Evolutionary conservation across 2,113 vertebrate genomes (phyloP).

Genomic region (Cyprinodon brontotheroides): DNA sequence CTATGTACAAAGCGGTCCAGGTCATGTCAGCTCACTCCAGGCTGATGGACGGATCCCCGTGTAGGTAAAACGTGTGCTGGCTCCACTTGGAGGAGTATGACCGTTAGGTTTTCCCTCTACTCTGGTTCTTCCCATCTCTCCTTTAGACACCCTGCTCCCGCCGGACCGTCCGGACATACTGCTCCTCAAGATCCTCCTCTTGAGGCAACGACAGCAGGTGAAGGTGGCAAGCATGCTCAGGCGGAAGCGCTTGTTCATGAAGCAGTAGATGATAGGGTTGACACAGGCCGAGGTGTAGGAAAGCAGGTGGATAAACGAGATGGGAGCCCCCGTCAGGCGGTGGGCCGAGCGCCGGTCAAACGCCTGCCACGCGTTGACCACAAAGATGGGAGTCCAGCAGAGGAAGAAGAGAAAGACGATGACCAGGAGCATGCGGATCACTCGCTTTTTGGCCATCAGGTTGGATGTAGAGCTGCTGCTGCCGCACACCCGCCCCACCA

Average conservation of each 20-base stretch:
- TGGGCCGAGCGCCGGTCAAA: slow-evolving; percentile 86
- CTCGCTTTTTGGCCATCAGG: slow-evolving; percentile 94
- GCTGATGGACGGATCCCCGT: slow-evolving; percentile 62
- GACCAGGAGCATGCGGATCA: slow-evolving; percentile 96
- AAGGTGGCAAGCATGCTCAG: slow-evolving; percentile 89
- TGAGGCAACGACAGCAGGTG: slow-evolving; percentile 77
- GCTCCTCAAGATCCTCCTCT: neutral
- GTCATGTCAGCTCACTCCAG: slow-evolving; percentile 57
- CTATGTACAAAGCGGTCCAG: neutral
- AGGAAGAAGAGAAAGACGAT: slow-evolving; percentile 95
- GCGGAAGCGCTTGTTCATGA: slow-evolving; percentile 97
- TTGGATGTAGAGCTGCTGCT: slow-evolving; percentile 87
- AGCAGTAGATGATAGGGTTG: slow-evolving; percentile 98
- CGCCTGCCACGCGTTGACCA: slow-evolving; percentile 93
- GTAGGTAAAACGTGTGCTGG: slow-evolving; percentile 82
- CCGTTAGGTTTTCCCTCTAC: slow-evolving; percentile 68
- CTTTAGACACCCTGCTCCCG: slow-evolving; percentile 6
- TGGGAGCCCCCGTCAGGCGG: slow-evolving; percentile 91
- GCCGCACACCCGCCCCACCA: slow-evolving; percentile 80
- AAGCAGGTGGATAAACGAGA: slow-evolving; percentile 96
- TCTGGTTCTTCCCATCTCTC: slow-evolving; percentile 8
- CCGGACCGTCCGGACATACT: slow-evolving; percentile 15
- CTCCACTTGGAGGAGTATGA: slow-evolving; percentile 75
- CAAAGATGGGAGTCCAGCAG: slow-evolving; percentile 96
- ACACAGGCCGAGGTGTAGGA: slow-evolving; percentile 96